phyloP scores from a whole-genome alignment of 2,113 vertebrate genomes.

The Archilochus colubris region DNA sequence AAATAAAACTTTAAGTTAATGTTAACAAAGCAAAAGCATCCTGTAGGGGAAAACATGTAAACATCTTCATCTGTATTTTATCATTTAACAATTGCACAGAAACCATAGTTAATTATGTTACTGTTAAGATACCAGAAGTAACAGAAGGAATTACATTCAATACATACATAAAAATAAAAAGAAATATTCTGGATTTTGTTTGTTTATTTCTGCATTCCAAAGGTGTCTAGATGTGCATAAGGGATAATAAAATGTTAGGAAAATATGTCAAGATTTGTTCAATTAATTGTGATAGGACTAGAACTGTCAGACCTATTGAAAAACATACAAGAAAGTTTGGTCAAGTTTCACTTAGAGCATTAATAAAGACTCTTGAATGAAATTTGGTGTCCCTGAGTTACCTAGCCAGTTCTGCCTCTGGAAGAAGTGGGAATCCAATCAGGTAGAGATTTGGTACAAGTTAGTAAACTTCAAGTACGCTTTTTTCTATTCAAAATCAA shows the following conservation, averaged over 20 bases:
- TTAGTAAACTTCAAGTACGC: not conserved
- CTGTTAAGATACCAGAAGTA: not conserved
- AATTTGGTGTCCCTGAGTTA: not conserved
- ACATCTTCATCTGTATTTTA: not conserved
- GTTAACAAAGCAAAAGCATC: not conserved
- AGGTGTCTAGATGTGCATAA: not conserved
- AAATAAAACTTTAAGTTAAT: not conserved
- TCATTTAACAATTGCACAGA: not conserved
- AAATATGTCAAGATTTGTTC: not conserved
- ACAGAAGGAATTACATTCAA: not conserved
- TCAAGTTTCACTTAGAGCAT: not conserved
- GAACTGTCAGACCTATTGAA: not conserved
- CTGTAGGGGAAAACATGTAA: not conserved
- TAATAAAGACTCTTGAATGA: not conserved
- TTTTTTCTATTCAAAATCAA: not conserved
- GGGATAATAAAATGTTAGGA: not conserved
- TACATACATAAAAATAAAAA: not conserved
- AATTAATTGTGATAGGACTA: not conserved
- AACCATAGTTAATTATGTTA: not conserved
- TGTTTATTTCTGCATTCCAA: not conserved
- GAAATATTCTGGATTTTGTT: not conserved
- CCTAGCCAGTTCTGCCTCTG: not conserved
- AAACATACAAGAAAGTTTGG: not conserved
- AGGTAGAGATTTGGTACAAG: not conserved
- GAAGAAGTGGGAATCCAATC: not conserved